Conservation (phyloP, 2,888 invertebrate species). For the Lepidonotus clava region DNA sequence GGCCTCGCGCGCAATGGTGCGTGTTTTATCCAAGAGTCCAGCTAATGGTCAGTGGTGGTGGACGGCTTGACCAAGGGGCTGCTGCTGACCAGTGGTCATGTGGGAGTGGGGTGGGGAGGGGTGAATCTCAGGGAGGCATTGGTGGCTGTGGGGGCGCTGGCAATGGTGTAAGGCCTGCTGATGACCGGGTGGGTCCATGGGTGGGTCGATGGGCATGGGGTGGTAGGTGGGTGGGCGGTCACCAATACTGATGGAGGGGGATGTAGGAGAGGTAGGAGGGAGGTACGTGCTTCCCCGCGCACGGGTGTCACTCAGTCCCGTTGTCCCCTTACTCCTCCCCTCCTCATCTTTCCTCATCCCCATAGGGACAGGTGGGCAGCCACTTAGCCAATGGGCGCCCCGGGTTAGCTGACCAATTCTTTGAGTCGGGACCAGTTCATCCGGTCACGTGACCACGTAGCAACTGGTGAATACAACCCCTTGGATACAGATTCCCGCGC, state of each 20-base stretch:
- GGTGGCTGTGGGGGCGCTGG: neutral
- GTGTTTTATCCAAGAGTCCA: neutral
- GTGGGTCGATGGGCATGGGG: too few relatives aligned
- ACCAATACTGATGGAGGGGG: too few relatives aligned
- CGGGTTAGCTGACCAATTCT: neutral
- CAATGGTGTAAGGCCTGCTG: neutral
- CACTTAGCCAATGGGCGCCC: constrained; percentile 48
- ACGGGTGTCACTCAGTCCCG: neutral
- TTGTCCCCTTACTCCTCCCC: neutral
- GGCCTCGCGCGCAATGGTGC: neutral
- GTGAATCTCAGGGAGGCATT: neutral
- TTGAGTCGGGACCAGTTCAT: neutral
- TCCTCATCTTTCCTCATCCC: constrained; percentile 18
- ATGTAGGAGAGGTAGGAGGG: neutral
- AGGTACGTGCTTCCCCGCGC: neutral
- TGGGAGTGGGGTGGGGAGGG: neutral
- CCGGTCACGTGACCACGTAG: too few relatives aligned
- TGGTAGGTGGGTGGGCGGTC: too few relatives aligned
- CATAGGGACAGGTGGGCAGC: constrained; percentile 34
- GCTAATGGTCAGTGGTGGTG: constrained; percentile 12
- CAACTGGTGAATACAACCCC: too few relatives aligned
- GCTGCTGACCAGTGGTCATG: neutral
- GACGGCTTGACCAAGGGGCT: too few relatives aligned
- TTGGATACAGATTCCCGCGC: too few relatives aligned
- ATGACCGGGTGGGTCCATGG: neutral